A percentile compares a stretch with the other conserved stretches of the same genome.
phyloP scores from a whole-genome alignment of 2,888 invertebrate genomes.

The Perizoma flavofasciatum region DNA sequence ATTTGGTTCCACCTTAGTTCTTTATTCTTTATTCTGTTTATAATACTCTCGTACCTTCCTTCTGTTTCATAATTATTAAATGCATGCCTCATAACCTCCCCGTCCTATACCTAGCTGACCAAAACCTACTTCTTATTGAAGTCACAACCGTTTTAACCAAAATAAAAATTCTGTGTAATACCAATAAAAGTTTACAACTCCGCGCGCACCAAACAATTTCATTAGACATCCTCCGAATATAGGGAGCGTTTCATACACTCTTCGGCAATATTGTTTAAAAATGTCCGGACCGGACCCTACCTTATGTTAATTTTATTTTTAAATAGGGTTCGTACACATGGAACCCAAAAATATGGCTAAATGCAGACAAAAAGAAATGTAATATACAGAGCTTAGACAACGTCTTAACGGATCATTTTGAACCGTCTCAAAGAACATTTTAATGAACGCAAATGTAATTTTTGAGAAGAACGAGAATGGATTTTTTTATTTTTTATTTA shows the following conservation, averaged over 20 bases:
- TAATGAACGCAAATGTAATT: too few relatives aligned
- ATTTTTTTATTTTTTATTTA: too few relatives aligned
- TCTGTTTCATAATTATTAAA: too few relatives aligned
- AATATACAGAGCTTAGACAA: neutral
- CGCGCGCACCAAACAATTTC: slow-evolving; percentile 56
- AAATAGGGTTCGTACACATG: slow-evolving; percentile 40
- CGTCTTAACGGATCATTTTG: too few relatives aligned
- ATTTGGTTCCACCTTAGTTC: too few relatives aligned
- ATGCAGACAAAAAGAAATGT: neutral
- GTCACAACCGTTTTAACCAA: slow-evolving; percentile 31
- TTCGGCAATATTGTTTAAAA: slow-evolving; percentile 51
- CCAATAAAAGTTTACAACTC: slow-evolving; percentile 40
- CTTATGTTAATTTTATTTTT: slow-evolving; percentile 80
- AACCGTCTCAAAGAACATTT: too few relatives aligned
- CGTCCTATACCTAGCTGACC: slow-evolving; percentile 6
- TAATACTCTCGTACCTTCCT: too few relatives aligned
- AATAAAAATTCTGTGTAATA: slow-evolving; percentile 39
- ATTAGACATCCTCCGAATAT: slow-evolving; percentile 51
- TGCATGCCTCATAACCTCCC: too few relatives aligned
- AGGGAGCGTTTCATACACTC: slow-evolving; percentile 47
- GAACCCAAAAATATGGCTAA: too few relatives aligned
- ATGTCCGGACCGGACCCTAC: slow-evolving; percentile 53
- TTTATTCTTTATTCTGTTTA: too few relatives aligned
- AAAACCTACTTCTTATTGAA: slow-evolving; percentile 31
- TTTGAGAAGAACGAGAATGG: too few relatives aligned